Base-by-base conservation (phyloP, 2,797 vertebrate species). In the Psittacula derbiana region DNA sequence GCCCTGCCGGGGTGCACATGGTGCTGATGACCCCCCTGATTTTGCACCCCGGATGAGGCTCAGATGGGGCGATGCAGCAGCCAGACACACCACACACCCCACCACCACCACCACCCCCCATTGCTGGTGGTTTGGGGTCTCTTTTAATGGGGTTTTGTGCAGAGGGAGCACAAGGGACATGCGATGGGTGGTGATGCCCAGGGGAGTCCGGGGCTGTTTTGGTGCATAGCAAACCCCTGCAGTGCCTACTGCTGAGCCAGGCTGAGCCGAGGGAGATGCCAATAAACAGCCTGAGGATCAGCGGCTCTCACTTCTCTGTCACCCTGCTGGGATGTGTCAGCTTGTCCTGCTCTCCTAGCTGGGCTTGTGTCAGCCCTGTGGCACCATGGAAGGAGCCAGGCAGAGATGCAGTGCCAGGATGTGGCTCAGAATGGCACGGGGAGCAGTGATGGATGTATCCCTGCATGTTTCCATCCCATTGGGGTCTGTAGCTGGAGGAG, bases 251-350 rank as follows among this genome's bases (percentile, higher is more conserved):
- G 36, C 40, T 31, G 92, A 92, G 72, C 74, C 90, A 67, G 79
- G 86, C 84, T 75, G 88, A 75, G 83, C 91, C 1, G 1, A 79
- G 75, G 71, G 81, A 80, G 57, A 49, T 80, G 82, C 87, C 72
- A 93, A 92, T 92, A 94, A 93, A 93, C 43, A 92, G 84, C 88
- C 88, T 92, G 95, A 96, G 85, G 95, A 87, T 87, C 40, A 67
- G 24, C 5, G 33, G 0, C 44, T 62, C 57, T 92, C 14, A 4
- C 43, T 28, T 70, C 66, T 88, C 55, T 84, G 60, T 94, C 94
- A 25, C 71, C 86, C 44, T 50, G 66, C 74, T 25, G 41, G 10
- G 7, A 3, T 5, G 27, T 8, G 65, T 66, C 88, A 1, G 0
- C 66, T 61, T 55, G 80, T 91, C 82, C 94, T 3, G 10, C 52